Conservation (phyloP, 2,797 vertebrate species). For the Intellagama lesueurii region DNA sequence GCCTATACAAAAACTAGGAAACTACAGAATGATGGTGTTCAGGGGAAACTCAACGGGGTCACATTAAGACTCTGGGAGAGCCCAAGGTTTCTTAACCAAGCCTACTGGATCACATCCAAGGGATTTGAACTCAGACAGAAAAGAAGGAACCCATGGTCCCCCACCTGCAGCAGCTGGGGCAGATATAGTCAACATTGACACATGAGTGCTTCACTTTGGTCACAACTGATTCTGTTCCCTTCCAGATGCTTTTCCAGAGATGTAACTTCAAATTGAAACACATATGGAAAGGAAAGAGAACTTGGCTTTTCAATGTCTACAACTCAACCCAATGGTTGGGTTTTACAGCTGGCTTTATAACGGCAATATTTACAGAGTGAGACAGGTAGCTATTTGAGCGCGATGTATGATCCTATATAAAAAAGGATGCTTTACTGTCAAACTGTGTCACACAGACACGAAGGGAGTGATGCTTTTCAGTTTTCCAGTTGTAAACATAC, state of each 20-base stretch:
- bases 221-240: not conserved
- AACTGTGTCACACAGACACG: constrained; percentile 44
- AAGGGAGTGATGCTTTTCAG: constrained; percentile 36
- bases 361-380: constrained; percentile 19
- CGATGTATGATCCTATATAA: constrained; percentile 20
- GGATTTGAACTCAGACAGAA: constrained; percentile 3
- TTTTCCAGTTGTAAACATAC: constrained; percentile 66
- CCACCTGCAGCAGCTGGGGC: not conserved
- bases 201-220: not conserved
- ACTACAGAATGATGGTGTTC: too few relatives aligned
- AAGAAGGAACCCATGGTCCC: not conserved
- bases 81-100: too few relatives aligned
- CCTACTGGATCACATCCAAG: not conserved
- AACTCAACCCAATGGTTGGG: constrained; percentile 29
- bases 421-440: constrained; percentile 57
- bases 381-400: constrained; percentile 37
- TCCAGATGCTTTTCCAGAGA: not conserved
- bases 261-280: constrained; percentile 38
- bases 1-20: too few relatives aligned
- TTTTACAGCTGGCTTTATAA: constrained; percentile 29
- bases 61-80: too few relatives aligned
- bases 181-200: not conserved
- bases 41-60: too few relatives aligned
- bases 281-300: constrained; percentile 14
- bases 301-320: constrained; percentile 36